Evolutionary conservation across 2,113 vertebrate genomes (phyloP).

Genomic region (Syrmaticus mikado): DNA sequence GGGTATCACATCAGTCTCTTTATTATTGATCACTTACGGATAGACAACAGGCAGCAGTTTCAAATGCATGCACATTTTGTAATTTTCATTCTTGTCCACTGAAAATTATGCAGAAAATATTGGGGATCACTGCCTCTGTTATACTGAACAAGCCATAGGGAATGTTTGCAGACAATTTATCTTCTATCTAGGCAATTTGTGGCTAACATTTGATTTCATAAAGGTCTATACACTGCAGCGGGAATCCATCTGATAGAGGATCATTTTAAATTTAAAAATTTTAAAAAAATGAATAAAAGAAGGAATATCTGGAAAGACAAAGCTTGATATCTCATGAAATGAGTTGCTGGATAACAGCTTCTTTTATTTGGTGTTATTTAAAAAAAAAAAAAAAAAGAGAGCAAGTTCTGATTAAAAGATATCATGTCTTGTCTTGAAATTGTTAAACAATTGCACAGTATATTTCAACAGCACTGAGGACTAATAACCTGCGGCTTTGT

Average conservation of each 20-base stretch:
- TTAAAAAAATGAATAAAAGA: not conserved
- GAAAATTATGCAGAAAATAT: not conserved
- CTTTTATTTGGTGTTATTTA: not conserved
- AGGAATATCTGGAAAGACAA: not conserved
- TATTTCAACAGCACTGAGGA: slow-evolving; percentile 24
- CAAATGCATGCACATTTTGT: not conserved
- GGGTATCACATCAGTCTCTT: not conserved
- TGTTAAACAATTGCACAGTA: not conserved
- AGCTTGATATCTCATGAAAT: not conserved
- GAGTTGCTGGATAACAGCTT: not conserved
- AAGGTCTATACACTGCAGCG: not conserved
- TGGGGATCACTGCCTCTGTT: not conserved
- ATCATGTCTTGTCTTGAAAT: not conserved
- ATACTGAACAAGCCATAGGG: not conserved
- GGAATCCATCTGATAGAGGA: not conserved
- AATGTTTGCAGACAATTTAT: not conserved
- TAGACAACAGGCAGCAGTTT: not conserved
- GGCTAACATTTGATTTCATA: not conserved
- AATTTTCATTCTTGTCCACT: not conserved
- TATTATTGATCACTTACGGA: rapidly evolving
- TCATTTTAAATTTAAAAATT: not conserved
- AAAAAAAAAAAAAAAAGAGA: not conserved
- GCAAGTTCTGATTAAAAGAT: slow-evolving; percentile 2
- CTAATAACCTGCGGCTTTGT: slow-evolving; percentile 18
- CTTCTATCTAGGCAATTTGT: not conserved